Evolutionary conservation across 2,113 vertebrate species (phyloP), one percentile per base, ranked within the genome.

Genomic region (Caranx melampygus): DNA sequence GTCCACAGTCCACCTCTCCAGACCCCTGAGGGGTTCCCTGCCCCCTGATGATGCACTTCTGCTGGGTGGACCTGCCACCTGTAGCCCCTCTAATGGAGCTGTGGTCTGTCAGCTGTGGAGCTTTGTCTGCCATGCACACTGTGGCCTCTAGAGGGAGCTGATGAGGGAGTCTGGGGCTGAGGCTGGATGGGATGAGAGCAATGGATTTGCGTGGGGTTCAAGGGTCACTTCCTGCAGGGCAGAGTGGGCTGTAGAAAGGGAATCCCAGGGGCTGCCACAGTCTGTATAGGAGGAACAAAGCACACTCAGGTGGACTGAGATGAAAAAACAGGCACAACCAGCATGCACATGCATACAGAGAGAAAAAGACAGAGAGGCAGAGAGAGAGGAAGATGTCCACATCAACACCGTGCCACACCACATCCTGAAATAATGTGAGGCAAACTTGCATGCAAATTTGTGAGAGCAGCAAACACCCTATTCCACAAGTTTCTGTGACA

Each of bases 191-290:
- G 96, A 97, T 97, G 97, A 96, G 94, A 95, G 96, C 94, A 95
- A 96, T 96, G 97, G 95, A 94, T 94, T 93, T 85, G 95, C 95
- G 95, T 94, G 95, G 93, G 95, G 94, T 0, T 97, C 96, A 3
- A 95, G 94, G 90, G 95, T 97, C 97, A 99, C 96, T 99, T 99
- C 97, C 97, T 96, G 96, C 98, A 98, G 95, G 94, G 96, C 95
- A 97, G 97, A 91, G 97, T 96, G 89, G 97, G 95, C 87, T 97
- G 97, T 94, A 97, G 96, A 92, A 97, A 96, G 93, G 96, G 96
- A 81, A 90, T 97, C 97, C 97, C 98, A 95, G 98, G 95, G 87
- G 97, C 89, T 70, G 97, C 93, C 95, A 95, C 97, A 95, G 97
- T 98, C 98, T 98, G 95, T 89, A 66, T 72, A 44, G 92, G 82